Evolutionary conservation across 2,113 vertebrate genomes (phyloP).

Genomic region (Electrona antarctica): DNA sequence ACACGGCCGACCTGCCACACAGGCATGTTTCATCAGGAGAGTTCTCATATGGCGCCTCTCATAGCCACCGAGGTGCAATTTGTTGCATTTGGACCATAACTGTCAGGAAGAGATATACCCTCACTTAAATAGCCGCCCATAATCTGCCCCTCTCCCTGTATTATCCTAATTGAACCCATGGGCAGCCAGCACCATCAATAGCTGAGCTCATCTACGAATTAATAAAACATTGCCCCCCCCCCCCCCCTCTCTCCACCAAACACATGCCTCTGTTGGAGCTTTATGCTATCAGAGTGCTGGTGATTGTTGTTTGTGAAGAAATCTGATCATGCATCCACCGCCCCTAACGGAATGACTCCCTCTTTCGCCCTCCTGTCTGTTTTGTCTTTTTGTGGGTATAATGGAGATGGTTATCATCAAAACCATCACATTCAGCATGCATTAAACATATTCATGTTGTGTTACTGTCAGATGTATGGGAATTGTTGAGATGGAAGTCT

Average conservation of each 20-base stretch:
- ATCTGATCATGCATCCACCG: slow-evolving; percentile 33
- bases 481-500: slow-evolving; percentile 5
- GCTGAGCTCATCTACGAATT: slow-evolving; percentile 82
- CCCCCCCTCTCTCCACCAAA: slow-evolving; percentile 59
- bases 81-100: slow-evolving; percentile 81
- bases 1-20: slow-evolving; percentile 55
- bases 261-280: slow-evolving; percentile 65
- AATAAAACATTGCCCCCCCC: slow-evolving; percentile 79
- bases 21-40: slow-evolving; percentile 61
- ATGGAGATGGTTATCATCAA: slow-evolving; percentile 53
- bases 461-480: neutral
- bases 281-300: slow-evolving; percentile 76
- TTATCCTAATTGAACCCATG: slow-evolving; percentile 84
- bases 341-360: neutral
- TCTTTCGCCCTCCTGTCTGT: slow-evolving; percentile 11
- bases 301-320: slow-evolving; percentile 71
- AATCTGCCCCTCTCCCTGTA: slow-evolving; percentile 79
- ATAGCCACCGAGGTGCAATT: slow-evolving; percentile 74
- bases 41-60: slow-evolving; percentile 64
- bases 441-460: slow-evolving; percentile 18
- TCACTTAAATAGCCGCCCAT: slow-evolving; percentile 77
- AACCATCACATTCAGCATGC: slow-evolving; percentile 50
- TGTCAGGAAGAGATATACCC: slow-evolving; percentile 82
- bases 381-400: slow-evolving; percentile 21
- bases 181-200: slow-evolving; percentile 76